Conservation (phyloP, 2,888 invertebrate species). For the Criorhina ranunculi region DNA sequence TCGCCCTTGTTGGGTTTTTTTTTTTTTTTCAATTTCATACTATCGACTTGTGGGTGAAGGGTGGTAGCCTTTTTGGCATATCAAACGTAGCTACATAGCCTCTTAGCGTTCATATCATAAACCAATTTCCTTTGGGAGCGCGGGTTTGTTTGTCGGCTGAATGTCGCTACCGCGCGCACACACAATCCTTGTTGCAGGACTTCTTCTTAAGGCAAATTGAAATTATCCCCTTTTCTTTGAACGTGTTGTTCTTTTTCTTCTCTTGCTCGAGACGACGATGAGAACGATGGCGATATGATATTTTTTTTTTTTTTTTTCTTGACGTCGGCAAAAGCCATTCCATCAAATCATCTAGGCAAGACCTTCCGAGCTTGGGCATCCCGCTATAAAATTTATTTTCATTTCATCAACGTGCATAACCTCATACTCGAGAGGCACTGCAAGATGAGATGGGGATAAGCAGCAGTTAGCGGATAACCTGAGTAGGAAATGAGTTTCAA, state of each 20-base stretch:
- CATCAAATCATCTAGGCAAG: constrained; percentile 64
- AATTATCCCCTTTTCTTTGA: constrained; percentile 64
- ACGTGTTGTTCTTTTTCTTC: constrained; percentile 8
- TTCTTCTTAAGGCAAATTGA: constrained; percentile 53
- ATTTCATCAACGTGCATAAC: constrained; percentile 44
- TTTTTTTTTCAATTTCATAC: constrained; percentile 58
- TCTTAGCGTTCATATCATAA: constrained; percentile 73
- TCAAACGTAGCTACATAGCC: constrained; percentile 59
- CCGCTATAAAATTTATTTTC: constrained; percentile 42
- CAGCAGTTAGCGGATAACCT: constrained; percentile 69
- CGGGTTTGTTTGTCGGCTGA: constrained; percentile 44
- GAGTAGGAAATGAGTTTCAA: constrained; percentile 55
- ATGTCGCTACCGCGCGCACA: constrained; percentile 7
- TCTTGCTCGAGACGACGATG: constrained; percentile 8
- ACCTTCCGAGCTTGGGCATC: neutral
- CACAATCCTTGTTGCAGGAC: constrained; percentile 23
- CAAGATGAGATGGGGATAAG: constrained; percentile 58
- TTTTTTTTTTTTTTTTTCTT: too few relatives aligned
- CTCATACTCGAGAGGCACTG: constrained; percentile 18
- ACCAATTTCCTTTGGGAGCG: constrained; percentile 75
- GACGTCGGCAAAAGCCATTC: constrained; percentile 58
- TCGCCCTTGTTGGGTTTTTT: neutral
- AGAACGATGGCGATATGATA: constrained; percentile 34
- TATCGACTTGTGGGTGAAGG: constrained; percentile 30
- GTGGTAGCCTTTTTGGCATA: constrained; percentile 40